Evolutionary conservation across 2,888 invertebrate species (phyloP).

Genomic region (Chouioia cunea): DNA sequence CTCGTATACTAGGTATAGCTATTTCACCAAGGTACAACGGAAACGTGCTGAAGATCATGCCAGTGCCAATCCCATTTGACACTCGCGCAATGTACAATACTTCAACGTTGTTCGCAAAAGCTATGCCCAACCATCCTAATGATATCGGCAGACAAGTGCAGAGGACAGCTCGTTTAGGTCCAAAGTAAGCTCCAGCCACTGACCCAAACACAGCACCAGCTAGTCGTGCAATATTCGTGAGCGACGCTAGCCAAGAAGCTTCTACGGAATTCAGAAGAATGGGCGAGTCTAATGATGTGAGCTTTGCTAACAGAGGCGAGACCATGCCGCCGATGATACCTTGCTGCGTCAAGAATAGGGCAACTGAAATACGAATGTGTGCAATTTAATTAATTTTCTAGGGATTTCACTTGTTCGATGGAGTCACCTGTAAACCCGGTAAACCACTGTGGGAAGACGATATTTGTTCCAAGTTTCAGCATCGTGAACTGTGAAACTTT

Average conservation of each 20-base stretch:
- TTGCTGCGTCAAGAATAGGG: constrained; percentile 50
- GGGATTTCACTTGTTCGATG: too few species aligned
- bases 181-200: constrained; percentile 34
- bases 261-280: constrained; percentile 47
- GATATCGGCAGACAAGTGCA: constrained; percentile 49
- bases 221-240: constrained; percentile 52
- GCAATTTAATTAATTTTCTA: too few species aligned
- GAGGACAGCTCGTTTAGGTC: constrained; percentile 49
- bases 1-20: constrained; percentile 57
- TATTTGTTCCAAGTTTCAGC: too few species aligned
- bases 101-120: constrained; percentile 48
- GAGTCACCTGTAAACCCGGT: too few species aligned
- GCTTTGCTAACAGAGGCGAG: constrained; percentile 52
- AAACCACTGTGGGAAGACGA: too few species aligned
- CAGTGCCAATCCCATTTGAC: constrained; percentile 51
- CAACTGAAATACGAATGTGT: constrained; percentile 45
- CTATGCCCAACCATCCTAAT: constrained; percentile 49
- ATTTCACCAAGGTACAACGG: constrained; percentile 58
- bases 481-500: too few species aligned
- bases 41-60: constrained; percentile 54
- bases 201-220: constrained; percentile 47
- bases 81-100: constrained; percentile 52
- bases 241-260: constrained; percentile 55
- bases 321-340: constrained; percentile 54
- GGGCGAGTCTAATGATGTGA: constrained; percentile 48